Evolutionary conservation across 2,888 invertebrate species (phyloP), one percentile per base, ranked within the genome.

Genomic region (Margaritifera margaritifera): DNA sequence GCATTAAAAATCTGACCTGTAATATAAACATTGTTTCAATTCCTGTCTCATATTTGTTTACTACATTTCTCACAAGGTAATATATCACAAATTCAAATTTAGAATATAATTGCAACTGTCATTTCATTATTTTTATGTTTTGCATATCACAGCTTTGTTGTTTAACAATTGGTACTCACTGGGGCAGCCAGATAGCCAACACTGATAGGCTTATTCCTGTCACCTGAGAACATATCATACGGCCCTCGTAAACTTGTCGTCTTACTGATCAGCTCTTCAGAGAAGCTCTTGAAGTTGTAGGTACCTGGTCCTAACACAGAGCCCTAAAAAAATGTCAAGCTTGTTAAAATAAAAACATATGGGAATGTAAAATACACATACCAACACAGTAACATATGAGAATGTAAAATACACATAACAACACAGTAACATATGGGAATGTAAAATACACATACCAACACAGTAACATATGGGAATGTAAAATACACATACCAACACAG

Each of bases 141-240:
- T 59, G 24, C 27, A 20, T 11, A 22, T 8, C 19, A 25, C 4
- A 27, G 2, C n/a, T 24, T 25, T 59, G 22, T 6, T 22, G 31
- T 59, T 59, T 20, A 25, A 25, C 3, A 27, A 57, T 8, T 25
- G 24, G 15, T 58, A 82, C 87, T 85, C 78, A 88, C 89, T 11
- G 86, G 85, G 61, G 85, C 83, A 60, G 89, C 89, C 59, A 82
- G 78, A 72, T 89, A 86, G 31, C 89, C 89, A 19, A 84, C 86
- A 64, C 81, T 83, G 60, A 89, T 87, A 11, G 89, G 88, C 74
- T 87, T 86, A 73, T 87, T 87, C 65, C 89, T 78, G 69, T 89
- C 88, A 1, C 84, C 86, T n/a, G 89, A 87, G 77, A 86, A 89
- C 25, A 88, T 75, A 63, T 89, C 88, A 74, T 89, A 89, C 3